Conservation (phyloP, 2,888 invertebrate species). For the Caenorhabditis angaria region DNA sequence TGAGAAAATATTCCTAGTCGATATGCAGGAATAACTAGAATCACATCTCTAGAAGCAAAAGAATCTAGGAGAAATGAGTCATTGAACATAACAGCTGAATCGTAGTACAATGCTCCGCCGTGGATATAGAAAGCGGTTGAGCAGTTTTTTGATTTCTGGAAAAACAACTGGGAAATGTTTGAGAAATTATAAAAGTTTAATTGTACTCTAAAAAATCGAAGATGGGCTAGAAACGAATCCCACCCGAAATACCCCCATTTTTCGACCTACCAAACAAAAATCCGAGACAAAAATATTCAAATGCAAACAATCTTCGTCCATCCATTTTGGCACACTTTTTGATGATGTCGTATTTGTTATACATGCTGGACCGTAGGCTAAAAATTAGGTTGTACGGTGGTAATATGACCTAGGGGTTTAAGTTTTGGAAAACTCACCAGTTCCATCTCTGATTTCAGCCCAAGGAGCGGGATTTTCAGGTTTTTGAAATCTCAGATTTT, state of each 20-base stretch:
- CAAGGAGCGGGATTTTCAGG: constrained; percentile 48
- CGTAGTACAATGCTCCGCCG: constrained; percentile 63
- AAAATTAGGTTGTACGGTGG: no score
- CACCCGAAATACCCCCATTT: no score
- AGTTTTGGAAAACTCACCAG: no score
- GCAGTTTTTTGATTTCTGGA: constrained; percentile 41
- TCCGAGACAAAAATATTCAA: constrained; percentile 8
- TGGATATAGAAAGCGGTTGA: constrained; percentile 63
- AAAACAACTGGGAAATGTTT: no score
- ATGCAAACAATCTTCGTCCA: constrained; percentile 34
- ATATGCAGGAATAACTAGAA: constrained; percentile 51
- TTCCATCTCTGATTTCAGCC: constrained; percentile 51
- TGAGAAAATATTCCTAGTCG: constrained; percentile 55
- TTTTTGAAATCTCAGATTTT: constrained; percentile 53
- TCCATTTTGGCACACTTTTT: constrained; percentile 53
- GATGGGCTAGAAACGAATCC: no score
- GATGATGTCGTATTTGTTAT: constrained; percentile 58
- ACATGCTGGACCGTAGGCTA: constrained; percentile 60
- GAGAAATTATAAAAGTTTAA: no score
- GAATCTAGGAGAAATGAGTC: constrained; percentile 48
- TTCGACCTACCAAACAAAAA: constrained; percentile 4
- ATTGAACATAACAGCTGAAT: constrained; percentile 67
- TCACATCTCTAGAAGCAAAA: not conserved
- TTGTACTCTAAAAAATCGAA: no score
- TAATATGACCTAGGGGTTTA: no score